Conservation (phyloP, 2,797 vertebrate species). For the Erethizon dorsatum region DNA sequence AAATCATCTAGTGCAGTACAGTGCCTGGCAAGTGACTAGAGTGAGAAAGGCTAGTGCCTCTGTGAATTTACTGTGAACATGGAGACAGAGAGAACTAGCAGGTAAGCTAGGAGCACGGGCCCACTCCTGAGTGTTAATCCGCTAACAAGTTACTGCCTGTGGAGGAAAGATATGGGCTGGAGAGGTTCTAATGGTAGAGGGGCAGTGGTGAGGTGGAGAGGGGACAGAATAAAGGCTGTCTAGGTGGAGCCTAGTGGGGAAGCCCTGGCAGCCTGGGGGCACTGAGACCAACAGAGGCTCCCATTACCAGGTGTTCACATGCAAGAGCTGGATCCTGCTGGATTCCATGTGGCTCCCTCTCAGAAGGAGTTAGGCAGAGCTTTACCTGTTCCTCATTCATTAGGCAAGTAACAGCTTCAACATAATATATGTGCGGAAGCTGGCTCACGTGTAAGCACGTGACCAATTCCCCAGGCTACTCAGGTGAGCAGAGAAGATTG, state of each 20-base stretch:
- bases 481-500: background rate
- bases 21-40: background rate
- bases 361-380: background rate
- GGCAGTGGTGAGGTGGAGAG: background rate
- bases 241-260: too few relatives aligned
- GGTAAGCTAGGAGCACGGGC: background rate
- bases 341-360: background rate
- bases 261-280: background rate
- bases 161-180: background rate
- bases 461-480: background rate
- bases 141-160: background rate
- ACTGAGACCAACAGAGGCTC: background rate
- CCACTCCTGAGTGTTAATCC: background rate
- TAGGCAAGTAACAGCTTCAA: background rate
- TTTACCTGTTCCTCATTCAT: background rate
- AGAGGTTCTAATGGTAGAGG: background rate
- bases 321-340: background rate
- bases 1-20: background rate
- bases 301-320: background rate
- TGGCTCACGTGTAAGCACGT: background rate
- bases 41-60: background rate
- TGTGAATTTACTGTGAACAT: background rate
- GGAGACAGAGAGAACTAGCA: background rate
- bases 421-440: accelerated
- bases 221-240: background rate